Conservation (phyloP, 2,113 vertebrate genomes). For the Onychorhynchus coronatus region DNA sequence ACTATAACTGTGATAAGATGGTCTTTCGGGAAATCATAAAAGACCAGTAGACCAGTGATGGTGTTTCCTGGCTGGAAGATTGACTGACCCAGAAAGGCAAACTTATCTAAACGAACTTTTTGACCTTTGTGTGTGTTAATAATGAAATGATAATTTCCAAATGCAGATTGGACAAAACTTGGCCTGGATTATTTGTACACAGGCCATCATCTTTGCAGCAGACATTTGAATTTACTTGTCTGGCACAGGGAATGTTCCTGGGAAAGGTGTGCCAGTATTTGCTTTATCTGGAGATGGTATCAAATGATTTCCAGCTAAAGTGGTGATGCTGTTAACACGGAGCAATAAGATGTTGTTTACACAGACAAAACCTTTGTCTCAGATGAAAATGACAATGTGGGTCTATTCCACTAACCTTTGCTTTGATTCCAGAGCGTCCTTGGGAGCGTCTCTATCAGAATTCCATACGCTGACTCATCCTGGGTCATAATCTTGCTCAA, state of each 20-base stretch:
- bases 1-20: constrained; percentile 50
- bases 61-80: constrained; percentile 1
- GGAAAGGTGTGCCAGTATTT: background rate
- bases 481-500: background rate
- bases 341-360: constrained; percentile 6
- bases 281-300: background rate
- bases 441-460: constrained; percentile 21
- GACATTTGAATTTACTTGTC: background rate
- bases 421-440: constrained; percentile 43
- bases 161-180: background rate
- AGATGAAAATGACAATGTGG: background rate
- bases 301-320: background rate
- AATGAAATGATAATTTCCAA: background rate
- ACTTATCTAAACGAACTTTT: constrained; percentile 18
- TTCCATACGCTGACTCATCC: background rate
- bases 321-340: background rate
- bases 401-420: constrained; percentile 52
- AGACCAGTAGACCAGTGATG: constrained; percentile 31
- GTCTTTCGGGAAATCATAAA: constrained; percentile 63
- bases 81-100: background rate
- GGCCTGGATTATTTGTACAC: background rate
- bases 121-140: background rate
- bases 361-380: constrained; percentile 32
- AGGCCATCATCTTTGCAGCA: background rate
- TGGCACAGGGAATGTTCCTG: background rate